These are phyloP conservation scores for Uropetala carovei DNA, from an alignment of 2,888 invertebrate species.

Conservation along the genomic window DNA sequence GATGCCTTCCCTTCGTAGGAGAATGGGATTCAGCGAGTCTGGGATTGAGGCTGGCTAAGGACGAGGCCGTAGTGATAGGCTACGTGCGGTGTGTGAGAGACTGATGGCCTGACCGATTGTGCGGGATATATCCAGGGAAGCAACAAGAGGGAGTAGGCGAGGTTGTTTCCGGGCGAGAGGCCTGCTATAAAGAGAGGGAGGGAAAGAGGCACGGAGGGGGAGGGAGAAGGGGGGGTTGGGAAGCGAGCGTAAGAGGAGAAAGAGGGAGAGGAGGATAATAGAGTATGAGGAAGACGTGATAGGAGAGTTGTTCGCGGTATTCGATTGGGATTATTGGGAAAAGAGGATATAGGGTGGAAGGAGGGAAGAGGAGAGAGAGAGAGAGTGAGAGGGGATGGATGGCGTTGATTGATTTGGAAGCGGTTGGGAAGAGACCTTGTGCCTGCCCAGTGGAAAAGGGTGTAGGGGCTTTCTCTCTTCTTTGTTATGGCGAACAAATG, in stretches of 20 bases:
- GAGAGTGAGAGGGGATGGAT: not conserved
- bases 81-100: not conserved
- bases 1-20: not conserved
- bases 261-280: not conserved
- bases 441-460: not conserved
- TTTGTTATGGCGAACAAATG: slow-evolving; percentile 10
- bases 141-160: not conserved
- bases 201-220: not conserved
- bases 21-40: not conserved
- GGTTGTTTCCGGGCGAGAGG: too few species aligned
- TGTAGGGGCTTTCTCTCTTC: not conserved
- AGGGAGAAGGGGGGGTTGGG: not conserved
- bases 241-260: not conserved
- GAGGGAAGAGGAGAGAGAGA: too few species aligned
- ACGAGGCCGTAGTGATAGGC: too few species aligned
- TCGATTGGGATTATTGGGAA: slow-evolving; percentile 47
- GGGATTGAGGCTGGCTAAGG: not conserved
- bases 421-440: not conserved
- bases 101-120: not conserved
- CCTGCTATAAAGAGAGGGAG: too few species aligned
- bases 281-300: not conserved
- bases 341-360: not conserved
- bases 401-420: slow-evolving; percentile 57
- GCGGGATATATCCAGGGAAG: not conserved
- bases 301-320: slow-evolving; percentile 5